phyloP scores from a whole-genome alignment of 2,797 vertebrate genomes.

The Clamator glandarius region DNA sequence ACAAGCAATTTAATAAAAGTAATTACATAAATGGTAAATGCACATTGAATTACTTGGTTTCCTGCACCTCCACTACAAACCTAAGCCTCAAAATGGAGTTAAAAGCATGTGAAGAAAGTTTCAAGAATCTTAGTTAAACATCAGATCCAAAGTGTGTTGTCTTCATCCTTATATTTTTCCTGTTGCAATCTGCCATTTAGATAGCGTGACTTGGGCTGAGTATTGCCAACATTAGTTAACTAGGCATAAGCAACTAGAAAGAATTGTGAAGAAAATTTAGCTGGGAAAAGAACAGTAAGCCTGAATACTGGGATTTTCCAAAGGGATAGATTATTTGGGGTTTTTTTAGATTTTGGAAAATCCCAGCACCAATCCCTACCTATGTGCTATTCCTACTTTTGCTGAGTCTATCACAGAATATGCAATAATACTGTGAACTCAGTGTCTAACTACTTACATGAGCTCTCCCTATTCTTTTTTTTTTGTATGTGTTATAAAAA shows the following conservation, averaged over 20 bases:
- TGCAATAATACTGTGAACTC: background rate
- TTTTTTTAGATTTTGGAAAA: background rate
- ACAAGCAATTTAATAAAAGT: constrained; percentile 67
- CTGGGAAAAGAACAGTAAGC: background rate
- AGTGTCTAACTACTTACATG: background rate
- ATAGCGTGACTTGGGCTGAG: constrained; percentile 5
- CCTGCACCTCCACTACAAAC: background rate
- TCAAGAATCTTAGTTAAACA: constrained; percentile 18
- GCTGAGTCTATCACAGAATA: background rate
- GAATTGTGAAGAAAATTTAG: background rate
- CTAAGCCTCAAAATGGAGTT: constrained; percentile 46
- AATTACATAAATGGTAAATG: constrained; percentile 74
- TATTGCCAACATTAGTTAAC: background rate
- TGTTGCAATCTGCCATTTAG: background rate
- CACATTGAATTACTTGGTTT: constrained; percentile 61
- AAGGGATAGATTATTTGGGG: background rate
- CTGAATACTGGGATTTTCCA: background rate
- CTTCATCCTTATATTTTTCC: background rate
- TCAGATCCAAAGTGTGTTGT: background rate
- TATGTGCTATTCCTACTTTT: background rate
- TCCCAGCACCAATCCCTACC: background rate
- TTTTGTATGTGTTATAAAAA: background rate
- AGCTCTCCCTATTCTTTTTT: background rate
- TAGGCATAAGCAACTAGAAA: background rate
- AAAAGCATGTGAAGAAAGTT: constrained; percentile 35